Evolutionary conservation across 2,888 invertebrate species (phyloP), one percentile per base, ranked within the genome.

Genomic region (Nomada flava): DNA sequence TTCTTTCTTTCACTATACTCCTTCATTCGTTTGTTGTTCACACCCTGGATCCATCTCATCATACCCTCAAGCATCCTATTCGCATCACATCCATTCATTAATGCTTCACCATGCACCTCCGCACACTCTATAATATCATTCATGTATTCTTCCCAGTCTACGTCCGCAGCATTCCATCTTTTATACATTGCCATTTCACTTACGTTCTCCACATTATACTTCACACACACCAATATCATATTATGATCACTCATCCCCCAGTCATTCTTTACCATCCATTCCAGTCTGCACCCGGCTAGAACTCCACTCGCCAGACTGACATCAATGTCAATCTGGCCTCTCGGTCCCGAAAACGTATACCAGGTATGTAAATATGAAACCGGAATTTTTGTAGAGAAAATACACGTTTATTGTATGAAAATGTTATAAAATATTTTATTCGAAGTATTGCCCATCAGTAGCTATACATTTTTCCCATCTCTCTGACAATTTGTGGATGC

Each of bases 201-300:
- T 63, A n/a, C 18, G 5, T 52, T 10, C 11, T 18, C 11, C 50
- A 20, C 42, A 13, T 29, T 47, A 36, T 18, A 15, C 13, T 9
- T 52, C n/a, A 71, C 23, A 0, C 26, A 0, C 1, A 77, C 59
- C 3, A 65, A 7, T 3, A 77, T 36, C 15, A 57, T 44, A 67
- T 63, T 72, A 0, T 77, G 67, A 11, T 78, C 68, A 63, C 68
- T 73, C 2, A 57, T 50, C 2, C 59, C 26, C 73, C 73, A 73
- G 2, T 62, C 64, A 18, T 20, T 7, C 62, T 26, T 72, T 1
- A 67, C 42, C 15, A 26, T 15, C 72, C 77, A 72, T 18, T 67
- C 62, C 26, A 62, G 50, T 0, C 2, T 0, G 15, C 47, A 67
- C 20, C 23, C 18, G 15, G n/a, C 42, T 2, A 36, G 13, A 18